These are phyloP conservation scores for Chelon auratus DNA, from an alignment of 2,797 vertebrate genomes.

Conservation along the genomic window DNA sequence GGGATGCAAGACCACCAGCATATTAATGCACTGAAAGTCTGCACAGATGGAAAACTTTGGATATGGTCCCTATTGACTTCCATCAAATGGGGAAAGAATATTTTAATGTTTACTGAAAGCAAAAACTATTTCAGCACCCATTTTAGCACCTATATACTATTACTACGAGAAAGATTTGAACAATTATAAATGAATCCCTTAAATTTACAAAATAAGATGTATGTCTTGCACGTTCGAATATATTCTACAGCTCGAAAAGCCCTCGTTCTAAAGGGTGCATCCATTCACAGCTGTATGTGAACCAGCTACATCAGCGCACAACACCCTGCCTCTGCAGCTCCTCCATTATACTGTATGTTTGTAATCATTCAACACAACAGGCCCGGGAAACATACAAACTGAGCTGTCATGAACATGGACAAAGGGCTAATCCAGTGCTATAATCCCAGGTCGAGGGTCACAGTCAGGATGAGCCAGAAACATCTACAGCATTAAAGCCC, in stretches of 20 bases:
- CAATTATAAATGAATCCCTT: not conserved
- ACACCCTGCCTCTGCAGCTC: constrained; percentile 7
- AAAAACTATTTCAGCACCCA: not conserved
- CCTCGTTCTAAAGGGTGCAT: not conserved
- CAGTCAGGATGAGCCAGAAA: constrained; percentile 23
- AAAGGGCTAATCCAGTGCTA: constrained; percentile 44
- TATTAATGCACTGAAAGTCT: not conserved
- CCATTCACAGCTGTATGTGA: not conserved
- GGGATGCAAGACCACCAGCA: too few species aligned
- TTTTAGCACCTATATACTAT: not conserved
- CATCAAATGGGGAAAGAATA: not conserved
- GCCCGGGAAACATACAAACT: constrained; percentile 42
- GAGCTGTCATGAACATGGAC: constrained; percentile 18
- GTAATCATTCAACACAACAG: constrained; percentile 50
- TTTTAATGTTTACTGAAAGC: not conserved
- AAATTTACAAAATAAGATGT: not conserved
- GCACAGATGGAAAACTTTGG: too few species aligned
- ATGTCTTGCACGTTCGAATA: not conserved
- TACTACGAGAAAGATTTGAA: not conserved
- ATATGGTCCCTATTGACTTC: not conserved
- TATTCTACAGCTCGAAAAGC: not conserved
- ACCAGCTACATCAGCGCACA: constrained; percentile 6
- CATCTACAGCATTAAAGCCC: not conserved
- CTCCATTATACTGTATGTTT: constrained; percentile 6
- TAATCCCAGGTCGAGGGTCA: constrained; percentile 58